Base-by-base conservation (phyloP, 2,888 invertebrate species). In the Ethmia dodecea region DNA sequence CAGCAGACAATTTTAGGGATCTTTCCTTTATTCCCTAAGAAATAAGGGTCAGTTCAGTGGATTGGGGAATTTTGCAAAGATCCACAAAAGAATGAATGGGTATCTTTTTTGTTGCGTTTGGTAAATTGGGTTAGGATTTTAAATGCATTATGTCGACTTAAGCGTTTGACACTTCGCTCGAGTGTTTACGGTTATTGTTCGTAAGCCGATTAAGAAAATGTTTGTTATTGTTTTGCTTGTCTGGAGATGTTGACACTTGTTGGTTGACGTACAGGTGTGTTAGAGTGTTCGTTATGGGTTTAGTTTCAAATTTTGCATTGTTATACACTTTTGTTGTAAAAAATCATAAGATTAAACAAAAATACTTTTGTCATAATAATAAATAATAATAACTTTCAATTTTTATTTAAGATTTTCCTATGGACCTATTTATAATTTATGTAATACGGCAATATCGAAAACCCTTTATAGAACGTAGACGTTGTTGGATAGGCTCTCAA, bases 121-220 rank as follows among this genome's bases (percentile, higher is more conserved):
- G 47, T 67, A 77, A 80, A 81, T 84, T 83, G 78, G 76, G 67
- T 81, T 77, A 75, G 62, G 63, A 70, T 66, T 69, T 60, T 60
- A 49, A 59, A 65, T 52, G 70, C 56, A 68, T 70, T 66, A 66
- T 61, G 60, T 58, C 57, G 43, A 40, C 45, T 56, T 49, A 52
- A 47, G 29, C 35, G 47, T 67, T 72, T 75, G 73, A 74, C 76
- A 74, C 66, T 67, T 55, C 50, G 37, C 59, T 62, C 45, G 49
- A 46, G 55, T 75, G 70, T 78, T 79, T 76, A 69, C 56, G 43
- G 22, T 22, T 46, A 62, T 57, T 72, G 70, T 69, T 75, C 52
- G 61, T 73, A 74, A 80, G 59, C 69, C 57, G 72, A 75, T 78
- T 60, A 32, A 43, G 47, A 47, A 25, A 35, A 25, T 71, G 69